Percentiles rank a stretch among this genome's conserved stretches.
phyloP scores from a whole-genome alignment of 2,113 vertebrate species.

The Pongo abelii region DNA sequence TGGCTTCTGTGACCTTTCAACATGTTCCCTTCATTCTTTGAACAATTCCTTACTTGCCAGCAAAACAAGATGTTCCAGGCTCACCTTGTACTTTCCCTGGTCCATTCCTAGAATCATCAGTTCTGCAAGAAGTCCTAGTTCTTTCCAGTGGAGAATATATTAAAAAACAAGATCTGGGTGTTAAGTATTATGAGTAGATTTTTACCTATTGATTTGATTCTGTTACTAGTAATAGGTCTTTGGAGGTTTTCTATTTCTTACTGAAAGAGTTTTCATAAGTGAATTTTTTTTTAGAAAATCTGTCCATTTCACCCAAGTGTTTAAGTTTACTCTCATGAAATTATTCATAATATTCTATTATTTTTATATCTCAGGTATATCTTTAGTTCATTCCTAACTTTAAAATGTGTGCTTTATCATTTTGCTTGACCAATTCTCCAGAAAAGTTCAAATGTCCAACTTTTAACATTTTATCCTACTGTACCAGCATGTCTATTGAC shows the following conservation, averaged over 20 bases:
- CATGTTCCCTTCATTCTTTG: background rate
- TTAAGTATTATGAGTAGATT: background rate
- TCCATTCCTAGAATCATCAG: background rate
- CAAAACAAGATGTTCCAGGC: background rate
- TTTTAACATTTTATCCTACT: background rate
- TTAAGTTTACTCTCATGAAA: background rate
- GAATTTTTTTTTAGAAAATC: background rate
- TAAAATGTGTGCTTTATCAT: background rate
- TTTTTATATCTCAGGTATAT: background rate
- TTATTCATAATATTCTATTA: background rate
- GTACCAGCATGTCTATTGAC: background rate
- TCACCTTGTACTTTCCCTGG: background rate
- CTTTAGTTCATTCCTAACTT: background rate
- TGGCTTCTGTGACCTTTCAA: background rate
- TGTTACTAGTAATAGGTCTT: background rate
- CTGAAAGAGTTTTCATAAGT: background rate
- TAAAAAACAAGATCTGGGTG: background rate
- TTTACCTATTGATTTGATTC: background rate
- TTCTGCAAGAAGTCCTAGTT: background rate
- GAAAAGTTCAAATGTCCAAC: background rate
- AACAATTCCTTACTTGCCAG: background rate
- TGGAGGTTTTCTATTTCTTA: constrained; percentile 1
- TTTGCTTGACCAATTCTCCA: constrained; percentile 11
- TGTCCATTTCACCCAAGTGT: background rate
- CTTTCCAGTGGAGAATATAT: background rate